Conservation (phyloP, 1,140 invertebrate species). For the Tetramorium alpestre region DNA sequence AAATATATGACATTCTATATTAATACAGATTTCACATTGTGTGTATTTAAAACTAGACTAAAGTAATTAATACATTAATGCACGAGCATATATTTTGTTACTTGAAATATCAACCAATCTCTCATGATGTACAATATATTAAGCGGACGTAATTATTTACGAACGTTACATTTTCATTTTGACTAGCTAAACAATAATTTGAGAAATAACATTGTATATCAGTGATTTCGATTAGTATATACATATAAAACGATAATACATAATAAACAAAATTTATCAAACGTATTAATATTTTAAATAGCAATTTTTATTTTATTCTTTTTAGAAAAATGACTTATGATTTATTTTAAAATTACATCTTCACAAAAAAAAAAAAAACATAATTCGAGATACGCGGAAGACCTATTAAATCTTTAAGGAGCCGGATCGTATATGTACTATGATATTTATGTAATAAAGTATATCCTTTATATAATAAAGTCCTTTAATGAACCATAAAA, state of each 20-base stretch:
- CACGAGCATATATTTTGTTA: slow-evolving; percentile 16
- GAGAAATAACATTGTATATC: background rate
- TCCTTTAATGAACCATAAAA: slow-evolving; percentile 33
- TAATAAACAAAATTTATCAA: slow-evolving; percentile 3
- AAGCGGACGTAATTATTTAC: slow-evolving; percentile 1
- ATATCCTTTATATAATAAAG: background rate
- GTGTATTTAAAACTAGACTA: background rate
- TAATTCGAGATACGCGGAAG: background rate
- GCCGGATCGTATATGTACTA: background rate
- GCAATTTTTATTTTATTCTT: background rate
- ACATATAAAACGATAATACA: background rate
- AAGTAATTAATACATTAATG: slow-evolving; percentile 36
- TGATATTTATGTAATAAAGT: slow-evolving; percentile 43
- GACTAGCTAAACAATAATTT: slow-evolving; percentile 1
- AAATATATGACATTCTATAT: slow-evolving; percentile 14
- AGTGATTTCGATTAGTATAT: background rate
- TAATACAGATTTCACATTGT: slow-evolving; percentile 3
- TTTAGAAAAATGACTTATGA: background rate
- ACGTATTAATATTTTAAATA: background rate
- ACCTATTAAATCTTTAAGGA: background rate
- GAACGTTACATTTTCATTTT: slow-evolving; percentile 12
- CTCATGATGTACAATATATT: background rate
- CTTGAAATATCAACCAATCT: background rate
- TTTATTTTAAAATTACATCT: background rate
- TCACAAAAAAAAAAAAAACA: background rate